phyloP scores from a whole-genome alignment of 2,113 vertebrate species.

The Engystomops pustulosus region DNA sequence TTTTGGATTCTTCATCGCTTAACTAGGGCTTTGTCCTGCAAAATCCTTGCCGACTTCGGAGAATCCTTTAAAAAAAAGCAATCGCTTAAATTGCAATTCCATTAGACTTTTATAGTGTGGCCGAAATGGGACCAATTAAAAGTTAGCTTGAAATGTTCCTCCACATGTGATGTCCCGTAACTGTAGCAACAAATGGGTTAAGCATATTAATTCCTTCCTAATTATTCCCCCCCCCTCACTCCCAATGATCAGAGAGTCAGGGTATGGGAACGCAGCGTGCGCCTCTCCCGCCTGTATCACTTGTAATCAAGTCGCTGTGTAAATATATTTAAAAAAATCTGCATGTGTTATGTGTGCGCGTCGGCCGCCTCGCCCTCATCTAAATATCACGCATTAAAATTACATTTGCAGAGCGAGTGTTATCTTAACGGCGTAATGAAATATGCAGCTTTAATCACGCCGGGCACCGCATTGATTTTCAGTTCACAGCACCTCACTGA shows the following conservation, averaged over 20 bases:
- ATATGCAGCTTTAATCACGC: constrained; percentile 49
- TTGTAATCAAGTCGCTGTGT: constrained; percentile 4
- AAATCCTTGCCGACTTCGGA: too few species aligned
- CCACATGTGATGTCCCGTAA: too few species aligned
- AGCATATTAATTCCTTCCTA: background rate
- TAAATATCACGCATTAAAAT: constrained; percentile 54
- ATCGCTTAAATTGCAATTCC: too few species aligned
- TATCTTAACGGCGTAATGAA: constrained; percentile 42
- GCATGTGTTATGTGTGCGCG: background rate
- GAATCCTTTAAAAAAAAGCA: too few species aligned
- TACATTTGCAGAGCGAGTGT: constrained; percentile 30
- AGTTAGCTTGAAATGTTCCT: too few species aligned
- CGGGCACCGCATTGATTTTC: constrained; percentile 40
- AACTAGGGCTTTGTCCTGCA: too few species aligned
- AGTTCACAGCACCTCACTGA: constrained; percentile 38
- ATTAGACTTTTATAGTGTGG: too few species aligned
- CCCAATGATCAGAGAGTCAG: background rate
- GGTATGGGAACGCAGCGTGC: background rate
- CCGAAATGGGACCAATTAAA: too few species aligned
- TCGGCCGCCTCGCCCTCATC: constrained; percentile 37
- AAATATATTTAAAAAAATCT: constrained; percentile 4
- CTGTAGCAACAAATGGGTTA: background rate
- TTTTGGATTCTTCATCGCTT: too few species aligned
- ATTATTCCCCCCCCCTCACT: background rate
- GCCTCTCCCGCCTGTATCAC: background rate